These are phyloP conservation scores for Pyrocoelia pectoralis DNA, from an alignment of 2,888 invertebrate genomes.

Conservation along the genomic window DNA sequence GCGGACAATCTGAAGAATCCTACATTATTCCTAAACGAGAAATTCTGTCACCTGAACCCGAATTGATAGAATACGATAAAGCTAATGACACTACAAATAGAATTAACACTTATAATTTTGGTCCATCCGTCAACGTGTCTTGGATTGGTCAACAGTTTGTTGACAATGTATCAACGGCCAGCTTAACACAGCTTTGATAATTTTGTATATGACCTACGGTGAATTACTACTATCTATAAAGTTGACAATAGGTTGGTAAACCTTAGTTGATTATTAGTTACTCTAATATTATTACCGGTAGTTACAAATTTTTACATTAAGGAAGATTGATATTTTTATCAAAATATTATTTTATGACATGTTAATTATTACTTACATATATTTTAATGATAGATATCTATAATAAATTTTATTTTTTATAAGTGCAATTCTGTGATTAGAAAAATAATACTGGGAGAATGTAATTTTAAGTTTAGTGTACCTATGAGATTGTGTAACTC, in stretches of 20 bases:
- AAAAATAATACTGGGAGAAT: too few relatives aligned
- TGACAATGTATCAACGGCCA: constrained; percentile 20
- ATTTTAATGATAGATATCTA: too few relatives aligned
- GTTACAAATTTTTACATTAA: too few relatives aligned
- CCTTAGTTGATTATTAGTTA: not conserved
- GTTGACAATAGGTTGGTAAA: not conserved
- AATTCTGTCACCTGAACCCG: constrained; percentile 16
- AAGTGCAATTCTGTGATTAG: too few relatives aligned
- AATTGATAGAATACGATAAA: constrained; percentile 6
- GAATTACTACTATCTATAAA: not conserved
- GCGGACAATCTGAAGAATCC: constrained; percentile 2
- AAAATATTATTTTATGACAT: too few relatives aligned
- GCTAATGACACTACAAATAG: not conserved
- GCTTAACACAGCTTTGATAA: constrained; percentile 30
- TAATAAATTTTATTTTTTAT: too few relatives aligned
- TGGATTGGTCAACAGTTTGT: constrained; percentile 39
- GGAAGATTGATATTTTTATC: too few relatives aligned
- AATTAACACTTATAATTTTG: constrained; percentile 31
- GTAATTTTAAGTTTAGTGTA: too few relatives aligned
- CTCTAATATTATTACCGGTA: too few relatives aligned
- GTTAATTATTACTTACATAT: too few relatives aligned
- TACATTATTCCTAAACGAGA: constrained; percentile 19
- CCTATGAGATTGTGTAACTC: too few relatives aligned
- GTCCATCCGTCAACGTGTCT: constrained; percentile 40
- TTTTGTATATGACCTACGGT: not conserved